phyloP scores from a whole-genome alignment of 2,888 invertebrate genomes.

The Ectropis crepuscularia region DNA sequence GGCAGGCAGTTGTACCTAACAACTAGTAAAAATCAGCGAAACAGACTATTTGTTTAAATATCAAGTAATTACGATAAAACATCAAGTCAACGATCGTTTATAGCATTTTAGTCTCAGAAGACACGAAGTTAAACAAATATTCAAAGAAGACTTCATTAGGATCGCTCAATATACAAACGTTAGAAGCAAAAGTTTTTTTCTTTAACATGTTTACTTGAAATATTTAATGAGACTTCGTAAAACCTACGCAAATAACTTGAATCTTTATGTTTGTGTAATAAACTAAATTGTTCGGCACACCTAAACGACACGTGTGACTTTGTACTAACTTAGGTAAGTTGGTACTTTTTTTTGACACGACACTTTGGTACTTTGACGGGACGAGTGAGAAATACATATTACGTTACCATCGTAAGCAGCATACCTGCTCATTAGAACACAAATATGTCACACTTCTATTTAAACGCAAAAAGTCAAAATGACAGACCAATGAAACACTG shows the following conservation, averaged over 20 bases:
- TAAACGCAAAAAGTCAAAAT: no score
- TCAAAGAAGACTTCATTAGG: slow-evolving; percentile 32
- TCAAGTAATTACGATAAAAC: slow-evolving; percentile 11
- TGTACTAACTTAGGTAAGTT: neutral
- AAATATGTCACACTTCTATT: no score
- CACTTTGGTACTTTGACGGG: no score
- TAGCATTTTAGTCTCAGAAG: slow-evolving; percentile 1
- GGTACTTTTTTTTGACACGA: neutral
- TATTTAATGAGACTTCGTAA: slow-evolving; percentile 24
- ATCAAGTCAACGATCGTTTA: slow-evolving; percentile 5
- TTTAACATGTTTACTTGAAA: slow-evolving; percentile 7
- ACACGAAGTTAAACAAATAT: slow-evolving; percentile 34
- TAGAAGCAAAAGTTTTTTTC: slow-evolving; percentile 12
- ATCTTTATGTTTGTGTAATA: slow-evolving; percentile 9
- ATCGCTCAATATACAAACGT: slow-evolving; percentile 9
- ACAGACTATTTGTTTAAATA: neutral
- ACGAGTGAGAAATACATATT: no score
- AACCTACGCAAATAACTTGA: slow-evolving; percentile 21
- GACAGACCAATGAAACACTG: no score
- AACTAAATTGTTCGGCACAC: slow-evolving; percentile 2
- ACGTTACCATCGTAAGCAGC: no score
- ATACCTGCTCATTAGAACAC: no score
- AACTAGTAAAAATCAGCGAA: no score
- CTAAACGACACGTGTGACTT: slow-evolving; percentile 8
- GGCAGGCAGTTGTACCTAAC: no score